These are phyloP conservation scores for Heliconius eleuchia DNA, from an alignment of 1,140 invertebrate species.

Conservation along the genomic window DNA sequence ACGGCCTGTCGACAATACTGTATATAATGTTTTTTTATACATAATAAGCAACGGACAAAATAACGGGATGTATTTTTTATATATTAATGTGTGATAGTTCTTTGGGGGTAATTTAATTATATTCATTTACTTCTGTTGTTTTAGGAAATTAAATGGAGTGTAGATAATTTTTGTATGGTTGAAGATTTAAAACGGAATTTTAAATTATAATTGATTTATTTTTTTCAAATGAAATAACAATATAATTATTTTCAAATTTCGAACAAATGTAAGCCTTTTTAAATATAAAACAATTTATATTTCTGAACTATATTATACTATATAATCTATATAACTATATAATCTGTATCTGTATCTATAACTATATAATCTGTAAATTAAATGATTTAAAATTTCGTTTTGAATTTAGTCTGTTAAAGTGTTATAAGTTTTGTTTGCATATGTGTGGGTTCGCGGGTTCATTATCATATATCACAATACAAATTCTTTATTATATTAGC, in stretches of 20 bases:
- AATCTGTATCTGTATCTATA: too few relatives aligned
- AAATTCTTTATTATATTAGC: not conserved
- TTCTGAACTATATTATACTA: not conserved
- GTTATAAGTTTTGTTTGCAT: not conserved
- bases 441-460: slow-evolving; percentile 16
- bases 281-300: not conserved
- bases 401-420: not conserved
- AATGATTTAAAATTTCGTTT: not conserved
- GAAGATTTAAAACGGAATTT: not conserved
- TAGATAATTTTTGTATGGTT: not conserved
- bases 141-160: not conserved
- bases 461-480: slow-evolving; percentile 6
- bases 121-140: not conserved
- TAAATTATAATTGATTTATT: not conserved
- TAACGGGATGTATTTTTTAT: not conserved
- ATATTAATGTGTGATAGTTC: not conserved
- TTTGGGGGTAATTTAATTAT: not conserved
- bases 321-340: too few relatives aligned
- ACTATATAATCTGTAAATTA: not conserved
- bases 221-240: too few relatives aligned
- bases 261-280: too few relatives aligned
- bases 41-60: slow-evolving; percentile 3
- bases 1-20: too few relatives aligned
- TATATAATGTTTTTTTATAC: not conserved
- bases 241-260: too few relatives aligned